These are phyloP conservation scores for Eolophus roseicapilla DNA, from an alignment of 2,113 vertebrate species.

Conservation along the genomic window DNA sequence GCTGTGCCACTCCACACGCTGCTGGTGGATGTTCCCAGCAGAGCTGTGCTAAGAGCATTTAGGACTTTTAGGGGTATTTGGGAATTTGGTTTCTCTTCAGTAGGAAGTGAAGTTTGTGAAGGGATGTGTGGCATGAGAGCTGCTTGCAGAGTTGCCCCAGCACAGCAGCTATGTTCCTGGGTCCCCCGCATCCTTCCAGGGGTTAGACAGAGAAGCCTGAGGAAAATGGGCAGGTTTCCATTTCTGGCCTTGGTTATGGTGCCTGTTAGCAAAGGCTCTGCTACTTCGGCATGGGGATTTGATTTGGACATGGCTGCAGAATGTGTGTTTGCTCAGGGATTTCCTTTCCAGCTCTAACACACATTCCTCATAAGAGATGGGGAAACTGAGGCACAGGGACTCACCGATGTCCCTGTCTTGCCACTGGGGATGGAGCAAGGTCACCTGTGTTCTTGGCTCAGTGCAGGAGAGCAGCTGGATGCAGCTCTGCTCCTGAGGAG, in stretches of 20 bases:
- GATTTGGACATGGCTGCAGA: background rate
- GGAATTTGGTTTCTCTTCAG: background rate
- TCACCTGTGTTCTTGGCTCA: background rate
- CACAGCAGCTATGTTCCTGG: fast-evolving
- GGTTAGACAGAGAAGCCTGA: background rate
- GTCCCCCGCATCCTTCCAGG: background rate
- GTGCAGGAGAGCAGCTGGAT: background rate
- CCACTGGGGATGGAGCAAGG: background rate
- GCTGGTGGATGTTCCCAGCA: background rate
- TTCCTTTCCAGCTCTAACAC: background rate
- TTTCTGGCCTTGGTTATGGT: background rate
- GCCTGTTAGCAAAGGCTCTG: background rate
- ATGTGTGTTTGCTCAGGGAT: background rate
- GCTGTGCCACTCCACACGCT: fast-evolving
- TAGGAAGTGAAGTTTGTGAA: background rate
- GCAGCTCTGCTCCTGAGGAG: background rate
- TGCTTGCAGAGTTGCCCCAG: background rate
- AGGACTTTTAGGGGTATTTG: background rate
- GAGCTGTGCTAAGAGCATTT: background rate
- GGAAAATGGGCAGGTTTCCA: background rate
- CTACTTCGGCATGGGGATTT: background rate
- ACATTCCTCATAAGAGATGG: fast-evolving
- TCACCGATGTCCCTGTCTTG: background rate
- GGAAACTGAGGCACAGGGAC: background rate
- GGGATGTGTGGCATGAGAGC: background rate